Base-by-base conservation (phyloP, 2,888 invertebrate genomes). In the Agapostemon virescens region DNA sequence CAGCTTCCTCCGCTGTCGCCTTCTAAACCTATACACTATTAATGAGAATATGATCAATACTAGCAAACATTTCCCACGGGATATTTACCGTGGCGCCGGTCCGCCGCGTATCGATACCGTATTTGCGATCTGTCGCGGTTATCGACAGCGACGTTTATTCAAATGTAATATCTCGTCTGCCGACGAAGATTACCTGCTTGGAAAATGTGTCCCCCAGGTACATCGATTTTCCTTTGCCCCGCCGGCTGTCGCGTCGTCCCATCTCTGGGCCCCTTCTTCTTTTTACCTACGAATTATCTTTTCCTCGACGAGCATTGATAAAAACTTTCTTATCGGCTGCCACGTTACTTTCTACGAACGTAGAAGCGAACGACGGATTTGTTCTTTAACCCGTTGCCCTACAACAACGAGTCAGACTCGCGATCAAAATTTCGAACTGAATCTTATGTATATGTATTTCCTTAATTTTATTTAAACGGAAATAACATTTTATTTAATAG, bases 91-190 rank as follows among this genome's bases (percentile, higher is more conserved):
- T 30, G 66, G 49, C 58, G 79, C 82, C 73, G 63, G 77, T 81
- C 71, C 52, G 80, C 84, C 84, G 84, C 86, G 20, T 67, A 84
- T 85, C 91, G 90, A 90, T 91, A 89, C 87, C 88, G 88, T 89
- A 88, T 88, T 89, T 86, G 85, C 87, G 83, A 86, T 82, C 86
- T 64, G 85, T 83, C 82, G 75, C 83, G 79, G 77, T 91, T 92
- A 92, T 92, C 91, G 91, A 87, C 89, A 88, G 85, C 90, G 91
- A 92, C 92, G 90, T 92, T 92, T 92, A 92, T 92, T 92, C 92
- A 92, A 92, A 92, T 92, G 92, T 92, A 92, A 92, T 92, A 92
- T 92, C 92, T 92, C 88, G 92, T 89, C 90, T 89, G 86, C 86
- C 84, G 88, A 89, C 89, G 92, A 91, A 91, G 92, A 92, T 92